Base-by-base conservation (phyloP, 2,888 invertebrate species). In the Hirtodrosophila cameraria region DNA sequence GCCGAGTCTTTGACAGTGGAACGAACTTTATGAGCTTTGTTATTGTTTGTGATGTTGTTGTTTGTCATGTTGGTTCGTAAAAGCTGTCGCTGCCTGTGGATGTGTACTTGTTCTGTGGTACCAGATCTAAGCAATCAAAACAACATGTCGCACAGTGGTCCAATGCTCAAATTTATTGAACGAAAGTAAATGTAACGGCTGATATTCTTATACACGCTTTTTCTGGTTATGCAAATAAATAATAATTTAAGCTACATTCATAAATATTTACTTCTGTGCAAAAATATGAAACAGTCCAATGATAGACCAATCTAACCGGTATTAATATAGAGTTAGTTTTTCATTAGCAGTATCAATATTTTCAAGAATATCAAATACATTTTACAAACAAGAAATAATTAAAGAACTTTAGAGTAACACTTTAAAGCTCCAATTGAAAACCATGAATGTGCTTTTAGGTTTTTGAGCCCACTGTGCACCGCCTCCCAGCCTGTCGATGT, bases 121-220 rank as follows among this genome's bases (percentile, higher is more conserved):
- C 8, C 54, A 63, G 55, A 64, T 59, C 52, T 53, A 59, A 63
- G 58, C 60, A 70, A 62, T 75, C 39, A 60, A 57, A 45, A 59
- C 13, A 45, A 39, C 33, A 55, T 9, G 25, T 38, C 35, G 45
- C 28, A 67, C 74, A 23, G 28, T 71, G 68, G 39, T n/a, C 1
- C 11, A 7, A 7, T 38, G 20, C 5, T 12, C 1, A 41, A 1
- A 7, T n/a, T 23, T 7, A 7, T 13, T 20, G 1, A 8, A 15
- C n/a, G 5, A 13, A 4, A 12, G 2, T 7, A 11, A 27, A 1
- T 9, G 1, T 6, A 9, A 7, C 11, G 1, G 0, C 5, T 1
- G 2, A 3, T 39, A 11, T 13, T 1, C 8, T 25, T 6, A 12
- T 3, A 2, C 3, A 9, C 9, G 1, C 4, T n/a, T 7, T 12